These are phyloP conservation scores for Dryocosmus kuriphilus DNA, from an alignment of 2,888 invertebrate species.

Conservation along the genomic window DNA sequence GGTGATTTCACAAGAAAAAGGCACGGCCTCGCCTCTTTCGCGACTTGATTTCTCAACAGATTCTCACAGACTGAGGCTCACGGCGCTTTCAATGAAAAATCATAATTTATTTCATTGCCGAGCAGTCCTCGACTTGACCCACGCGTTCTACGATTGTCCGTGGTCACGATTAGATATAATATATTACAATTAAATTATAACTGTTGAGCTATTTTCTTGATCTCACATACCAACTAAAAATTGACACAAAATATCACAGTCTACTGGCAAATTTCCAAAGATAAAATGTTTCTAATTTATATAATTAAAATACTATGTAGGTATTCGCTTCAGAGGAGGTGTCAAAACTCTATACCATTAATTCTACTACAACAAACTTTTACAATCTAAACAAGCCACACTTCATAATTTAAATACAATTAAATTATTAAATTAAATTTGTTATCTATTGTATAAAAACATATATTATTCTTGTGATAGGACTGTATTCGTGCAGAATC, in stretches of 20 bases:
- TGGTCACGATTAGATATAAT: conserved; percentile 26
- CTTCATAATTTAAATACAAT: no score
- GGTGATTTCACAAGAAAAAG: conserved; percentile 37
- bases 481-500: no score
- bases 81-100: conserved; percentile 44
- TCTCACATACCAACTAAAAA: not conserved
- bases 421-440: no score
- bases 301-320: no score
- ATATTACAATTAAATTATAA: not conserved
- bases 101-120: conserved; percentile 50
- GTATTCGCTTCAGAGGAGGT: no score
- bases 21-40: conserved; percentile 46
- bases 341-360: no score
- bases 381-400: no score
- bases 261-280: not conserved
- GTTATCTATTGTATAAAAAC: no score
- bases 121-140: conserved; percentile 37
- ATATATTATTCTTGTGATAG: no score
- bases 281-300: no score
- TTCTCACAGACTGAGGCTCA: conserved; percentile 37
- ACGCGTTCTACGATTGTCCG: conserved; percentile 41
- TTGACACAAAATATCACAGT: not conserved
- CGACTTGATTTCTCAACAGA: conserved; percentile 48
- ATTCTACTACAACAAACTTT: no score
- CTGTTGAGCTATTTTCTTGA: not conserved